Evolutionary conservation across 1,140 invertebrate species (phyloP), one percentile per base, ranked within the genome.

Genomic region (Zaprionus ghesquierei): DNA sequence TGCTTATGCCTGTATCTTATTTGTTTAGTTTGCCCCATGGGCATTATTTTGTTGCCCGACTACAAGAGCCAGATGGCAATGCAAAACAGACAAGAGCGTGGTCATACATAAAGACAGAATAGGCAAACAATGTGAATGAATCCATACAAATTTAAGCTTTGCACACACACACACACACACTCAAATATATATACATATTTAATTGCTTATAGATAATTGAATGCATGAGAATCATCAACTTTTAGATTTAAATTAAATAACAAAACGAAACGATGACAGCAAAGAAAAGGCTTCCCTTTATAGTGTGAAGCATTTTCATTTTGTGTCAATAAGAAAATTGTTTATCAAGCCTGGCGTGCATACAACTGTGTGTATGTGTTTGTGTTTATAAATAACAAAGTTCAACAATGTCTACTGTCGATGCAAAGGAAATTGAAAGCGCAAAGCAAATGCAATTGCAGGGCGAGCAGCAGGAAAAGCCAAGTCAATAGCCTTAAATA

Each of bases 171-270:
- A 27, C 18, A 54, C n/a, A 54, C 20, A 56, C 9, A 27, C 6
- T 29, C 9, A 8, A 9, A 29, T 35, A 38, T 22, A 56, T 12
- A 22, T 56, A 20, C 77, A 85, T 82, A 87, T 87, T 86, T 76
- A 87, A 75, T 73, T 72, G 69, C 82, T 60, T 75, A 86, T 75
- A 51, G 56, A 71, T 15, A 75, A 81, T 62, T 86, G 69, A 69
- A 75, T 63, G 51, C 65, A 76, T 75, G 71, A 73, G 68, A 86
- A 81, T 86, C 69, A 82, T 87, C 62, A 87, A 82, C 65, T 86
- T 82, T 77, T 63, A 56, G 71, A 87, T 76, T 86, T 81, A 71
- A 86, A 87, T 86, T 87, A 87, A 72, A 76, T 76, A 69, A 75
- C 58, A 62, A 58, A 33, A 63, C 50, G 63, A 33, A 41, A 44